Base-by-base conservation (phyloP, 2,888 invertebrate genomes). In the Athalia rosae region DNA sequence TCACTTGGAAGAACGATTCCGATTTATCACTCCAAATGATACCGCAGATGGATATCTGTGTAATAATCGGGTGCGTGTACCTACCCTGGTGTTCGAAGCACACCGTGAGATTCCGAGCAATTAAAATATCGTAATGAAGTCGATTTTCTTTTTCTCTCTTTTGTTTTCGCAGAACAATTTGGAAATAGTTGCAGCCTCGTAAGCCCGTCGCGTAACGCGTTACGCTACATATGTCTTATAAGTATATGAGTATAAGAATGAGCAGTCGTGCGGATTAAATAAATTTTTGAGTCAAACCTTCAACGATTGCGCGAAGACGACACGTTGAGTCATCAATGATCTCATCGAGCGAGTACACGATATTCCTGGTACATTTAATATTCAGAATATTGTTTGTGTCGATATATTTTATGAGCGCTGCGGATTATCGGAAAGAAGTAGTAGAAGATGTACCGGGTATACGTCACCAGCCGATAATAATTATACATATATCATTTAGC, bases 261-360 rank as follows among this genome's bases (percentile, higher is more conserved):
- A 53, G 53, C 53, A 8, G 9, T 9, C n/a, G 11, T 8, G 8
- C 53, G 3, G n/a, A 4, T n/a, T 11, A 53, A n/a, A 53, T 53
- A 9, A 53, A 53, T 53, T 53, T n/a, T 53, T n/a, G 11, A 53
- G n/a, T 4, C 53, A 53, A 11, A 53, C 53, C 53, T 53, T 53
- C 53, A 53, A 8, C 53, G n/a, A n/a, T 11, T 4, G 58, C 41
- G 28, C 9, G 53, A 15, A 11, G 11, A 67, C 0, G 11, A 45
- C 71, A 53, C 13, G 58, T 71, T 71, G 45, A 58, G 71, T 71
- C 45, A 71, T 58, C 71, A 58, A 71, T 71, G 71, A 71, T 71
- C 71, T 71, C 71, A 71, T 28, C 28, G 28, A 28, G 28, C 71
- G 43, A n/a, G 13, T 45, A 58, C 45, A 53, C 41, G 9, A 41